A percentile compares a stretch with the other conserved stretches of the same genome.
Evolutionary conservation across 2,797 vertebrate genomes (phyloP).

Genomic region (Lithobates pipiens): DNA sequence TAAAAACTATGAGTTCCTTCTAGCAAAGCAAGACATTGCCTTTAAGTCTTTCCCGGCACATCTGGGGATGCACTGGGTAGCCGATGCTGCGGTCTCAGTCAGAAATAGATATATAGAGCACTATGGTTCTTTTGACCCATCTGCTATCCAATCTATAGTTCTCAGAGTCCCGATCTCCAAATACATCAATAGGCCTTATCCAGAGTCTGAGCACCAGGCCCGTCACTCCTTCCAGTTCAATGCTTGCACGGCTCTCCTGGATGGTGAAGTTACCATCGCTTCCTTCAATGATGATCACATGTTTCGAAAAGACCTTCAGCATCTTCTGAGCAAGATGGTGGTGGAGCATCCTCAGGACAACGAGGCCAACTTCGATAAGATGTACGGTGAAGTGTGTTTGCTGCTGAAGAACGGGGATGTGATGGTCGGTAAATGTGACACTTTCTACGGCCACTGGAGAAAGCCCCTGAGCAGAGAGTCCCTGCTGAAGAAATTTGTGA

Average conservation of each 20-base stretch:
- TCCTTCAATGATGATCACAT: slow-evolving; percentile 79
- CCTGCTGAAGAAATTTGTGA: slow-evolving; percentile 83
- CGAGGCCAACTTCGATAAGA: slow-evolving; percentile 85
- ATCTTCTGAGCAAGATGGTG: slow-evolving; percentile 80
- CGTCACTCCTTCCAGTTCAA: slow-evolving; percentile 93
- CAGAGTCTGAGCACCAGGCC: slow-evolving; percentile 86
- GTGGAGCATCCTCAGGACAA: slow-evolving; percentile 88
- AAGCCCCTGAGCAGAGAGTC: slow-evolving; percentile 86
- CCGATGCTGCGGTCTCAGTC: slow-evolving; percentile 80
- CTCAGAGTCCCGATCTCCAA: slow-evolving; percentile 86
- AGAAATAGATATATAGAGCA: slow-evolving; percentile 76
- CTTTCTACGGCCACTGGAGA: slow-evolving; percentile 92
- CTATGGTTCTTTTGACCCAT: slow-evolving; percentile 71
- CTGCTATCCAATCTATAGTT: slow-evolving; percentile 78
- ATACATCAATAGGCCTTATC: slow-evolving; percentile 89
- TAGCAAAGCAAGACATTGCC: slow-evolving; percentile 87
- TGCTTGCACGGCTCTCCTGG: slow-evolving; percentile 83
- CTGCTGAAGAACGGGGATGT: slow-evolving; percentile 79
- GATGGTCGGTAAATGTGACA: slow-evolving; percentile 82
- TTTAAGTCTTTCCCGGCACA: slow-evolving; percentile 90
- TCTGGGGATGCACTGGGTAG: slow-evolving; percentile 90
- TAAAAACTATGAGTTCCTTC: slow-evolving; percentile 76
- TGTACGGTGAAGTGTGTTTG: slow-evolving; percentile 86
- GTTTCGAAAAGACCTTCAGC: slow-evolving; percentile 75
- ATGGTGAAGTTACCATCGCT: slow-evolving; percentile 80